These are phyloP conservation scores for Pelobates cultripes DNA, from an alignment of 2,797 vertebrate genomes.

Conservation along the genomic window DNA sequence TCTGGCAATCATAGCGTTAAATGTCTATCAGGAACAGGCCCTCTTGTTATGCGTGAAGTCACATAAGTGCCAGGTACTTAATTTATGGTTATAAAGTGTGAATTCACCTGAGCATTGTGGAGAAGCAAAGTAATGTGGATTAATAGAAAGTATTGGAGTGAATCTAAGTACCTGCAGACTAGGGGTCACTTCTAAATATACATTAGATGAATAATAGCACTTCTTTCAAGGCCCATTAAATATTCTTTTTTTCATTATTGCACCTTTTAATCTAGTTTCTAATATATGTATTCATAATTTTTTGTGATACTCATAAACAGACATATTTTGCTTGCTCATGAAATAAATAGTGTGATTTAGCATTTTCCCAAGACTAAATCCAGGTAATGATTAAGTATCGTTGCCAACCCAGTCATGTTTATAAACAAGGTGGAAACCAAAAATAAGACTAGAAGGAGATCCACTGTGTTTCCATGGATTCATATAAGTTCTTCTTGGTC, in stretches of 20 bases:
- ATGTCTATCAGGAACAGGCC: neutral
- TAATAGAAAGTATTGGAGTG: constrained; percentile 15
- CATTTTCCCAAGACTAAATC: no score
- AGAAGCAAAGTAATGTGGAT: constrained; percentile 11
- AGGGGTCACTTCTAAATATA: constrained; percentile 12
- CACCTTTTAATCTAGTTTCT: no score
- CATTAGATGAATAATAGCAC: neutral
- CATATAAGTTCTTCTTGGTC: no score
- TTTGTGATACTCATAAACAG: no score
- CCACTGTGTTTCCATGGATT: no score
- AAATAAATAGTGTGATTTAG: no score
- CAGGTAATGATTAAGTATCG: no score
- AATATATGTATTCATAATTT: no score
- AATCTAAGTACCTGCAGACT: neutral
- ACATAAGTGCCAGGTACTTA: constrained; percentile 14
- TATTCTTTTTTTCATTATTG: neutral
- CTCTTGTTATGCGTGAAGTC: constrained; percentile 11
- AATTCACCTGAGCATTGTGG: constrained; percentile 19
- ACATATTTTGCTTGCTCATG: no score
- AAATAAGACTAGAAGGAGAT: no score
- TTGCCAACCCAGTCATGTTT: no score
- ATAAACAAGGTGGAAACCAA: no score
- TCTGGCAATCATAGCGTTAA: neutral
- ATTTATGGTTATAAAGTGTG: constrained; percentile 27
- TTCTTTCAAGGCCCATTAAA: neutral